Percentiles rank a stretch among this genome's conserved stretches.
Conservation (phyloP, 2,113 vertebrate genomes). For the Accipiter cooperii region DNA sequence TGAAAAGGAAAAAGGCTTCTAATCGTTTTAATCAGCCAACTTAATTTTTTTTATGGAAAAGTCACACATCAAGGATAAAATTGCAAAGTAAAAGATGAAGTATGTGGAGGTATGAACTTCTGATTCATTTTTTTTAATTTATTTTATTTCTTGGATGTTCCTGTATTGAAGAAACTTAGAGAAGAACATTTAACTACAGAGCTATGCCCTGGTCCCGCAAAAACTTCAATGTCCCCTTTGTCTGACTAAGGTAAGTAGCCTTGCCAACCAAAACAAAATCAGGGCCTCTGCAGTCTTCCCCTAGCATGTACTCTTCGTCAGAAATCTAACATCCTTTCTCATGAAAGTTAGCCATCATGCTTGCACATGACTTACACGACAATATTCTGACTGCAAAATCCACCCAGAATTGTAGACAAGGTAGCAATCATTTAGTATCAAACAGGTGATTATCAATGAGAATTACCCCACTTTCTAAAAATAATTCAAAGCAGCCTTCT, state of each 20-base stretch:
- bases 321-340: not conserved
- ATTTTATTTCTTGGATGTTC: not conserved
- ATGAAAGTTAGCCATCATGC: not conserved
- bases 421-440: not conserved
- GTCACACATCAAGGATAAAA: not conserved
- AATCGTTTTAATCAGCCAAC: not conserved
- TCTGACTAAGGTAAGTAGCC: not conserved
- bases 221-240: not conserved
- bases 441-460: not conserved
- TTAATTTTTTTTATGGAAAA: not conserved
- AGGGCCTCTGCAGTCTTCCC: not conserved
- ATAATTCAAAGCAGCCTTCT: not conserved
- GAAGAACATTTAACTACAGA: not conserved
- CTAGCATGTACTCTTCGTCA: not conserved
- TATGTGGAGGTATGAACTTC: not conserved
- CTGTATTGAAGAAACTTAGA: not conserved
- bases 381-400: not conserved
- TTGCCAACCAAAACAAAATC: not conserved
- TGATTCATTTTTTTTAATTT: not conserved
- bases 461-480: not conserved
- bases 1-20: not conserved
- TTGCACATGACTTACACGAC: not conserved
- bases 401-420: not conserved
- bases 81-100: not conserved
- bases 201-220: not conserved